Evolutionary conservation across 2,797 vertebrate species (phyloP).

Genomic region (Premnoplex brunnescens): DNA sequence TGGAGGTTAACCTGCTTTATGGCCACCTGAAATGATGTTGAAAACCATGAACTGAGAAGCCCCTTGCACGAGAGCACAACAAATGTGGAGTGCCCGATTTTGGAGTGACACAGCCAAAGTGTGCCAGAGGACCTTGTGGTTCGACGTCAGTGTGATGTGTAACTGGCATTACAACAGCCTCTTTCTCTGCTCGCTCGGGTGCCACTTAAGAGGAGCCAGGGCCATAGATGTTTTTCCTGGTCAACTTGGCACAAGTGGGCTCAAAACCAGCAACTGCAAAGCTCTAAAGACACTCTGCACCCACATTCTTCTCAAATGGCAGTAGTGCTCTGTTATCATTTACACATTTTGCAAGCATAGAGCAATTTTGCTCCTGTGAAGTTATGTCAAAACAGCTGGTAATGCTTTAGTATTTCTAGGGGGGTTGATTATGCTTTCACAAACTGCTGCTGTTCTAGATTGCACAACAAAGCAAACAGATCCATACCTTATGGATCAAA

Average conservation of each 20-base stretch:
- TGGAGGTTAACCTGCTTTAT: conserved; percentile 98
- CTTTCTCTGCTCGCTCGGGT: accelerated
- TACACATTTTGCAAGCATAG: neutral
- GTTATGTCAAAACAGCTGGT: too few species aligned
- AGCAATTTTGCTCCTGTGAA: neutral
- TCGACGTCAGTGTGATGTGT: neutral
- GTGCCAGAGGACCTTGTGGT: neutral
- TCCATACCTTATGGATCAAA: too few species aligned
- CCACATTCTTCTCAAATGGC: neutral
- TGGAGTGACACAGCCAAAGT: neutral
- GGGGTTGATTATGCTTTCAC: neutral
- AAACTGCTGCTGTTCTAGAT: neutral
- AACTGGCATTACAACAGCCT: neutral
- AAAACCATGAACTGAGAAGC: neutral
- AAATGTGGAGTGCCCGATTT: neutral
- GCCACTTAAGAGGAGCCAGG: neutral
- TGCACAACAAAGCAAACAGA: neutral
- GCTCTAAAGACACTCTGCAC: neutral
- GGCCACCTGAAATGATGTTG: conserved; percentile 84
- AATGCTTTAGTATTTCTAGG: neutral
- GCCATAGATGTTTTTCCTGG: neutral
- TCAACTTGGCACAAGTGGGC: neutral
- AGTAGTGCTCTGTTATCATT: neutral
- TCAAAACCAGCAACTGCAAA: neutral
- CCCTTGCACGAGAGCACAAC: neutral